Conservation (phyloP, 2,888 invertebrate species). For the Sclerodermus sp. region DNA sequence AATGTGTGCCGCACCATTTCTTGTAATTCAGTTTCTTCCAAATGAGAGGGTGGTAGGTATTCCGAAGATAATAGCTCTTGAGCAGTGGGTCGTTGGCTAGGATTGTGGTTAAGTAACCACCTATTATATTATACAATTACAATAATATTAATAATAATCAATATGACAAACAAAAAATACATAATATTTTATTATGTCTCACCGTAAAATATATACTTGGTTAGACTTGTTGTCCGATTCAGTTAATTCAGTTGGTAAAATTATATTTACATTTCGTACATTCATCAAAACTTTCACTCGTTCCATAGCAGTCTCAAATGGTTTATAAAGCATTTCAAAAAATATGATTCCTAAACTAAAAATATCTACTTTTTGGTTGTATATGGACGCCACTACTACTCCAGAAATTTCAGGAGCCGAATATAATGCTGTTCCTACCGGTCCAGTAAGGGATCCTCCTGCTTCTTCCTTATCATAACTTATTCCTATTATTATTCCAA, state of each 20-base stretch:
- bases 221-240: slow-evolving; percentile 62
- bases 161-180: slow-evolving; percentile 12
- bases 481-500: slow-evolving; percentile 25
- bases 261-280: slow-evolving; percentile 70
- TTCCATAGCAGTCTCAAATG: slow-evolving; percentile 87
- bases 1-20: slow-evolving; percentile 82
- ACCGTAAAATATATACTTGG: slow-evolving; percentile 68
- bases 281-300: slow-evolving; percentile 75
- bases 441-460: slow-evolving; percentile 68
- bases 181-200: slow-evolving; percentile 24
- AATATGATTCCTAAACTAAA: slow-evolving; percentile 83
- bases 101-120: slow-evolving; percentile 85
- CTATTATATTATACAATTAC: slow-evolving; percentile 42
- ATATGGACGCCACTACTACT: slow-evolving; percentile 70
- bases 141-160: no score
- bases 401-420: slow-evolving; percentile 89
- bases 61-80: slow-evolving; percentile 81
- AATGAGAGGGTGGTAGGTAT: slow-evolving; percentile 79
- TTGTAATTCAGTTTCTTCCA: slow-evolving; percentile 84
- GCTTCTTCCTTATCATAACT: slow-evolving; percentile 48
- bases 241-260: slow-evolving; percentile 72
- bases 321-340: slow-evolving; percentile 92
- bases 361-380: slow-evolving; percentile 82
- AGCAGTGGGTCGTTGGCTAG: slow-evolving; percentile 80
- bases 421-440: slow-evolving; percentile 93